Evolutionary conservation across 2,797 vertebrate species (phyloP), one percentile per base, ranked within the genome.

Genomic region (Diplodus sargus): DNA sequence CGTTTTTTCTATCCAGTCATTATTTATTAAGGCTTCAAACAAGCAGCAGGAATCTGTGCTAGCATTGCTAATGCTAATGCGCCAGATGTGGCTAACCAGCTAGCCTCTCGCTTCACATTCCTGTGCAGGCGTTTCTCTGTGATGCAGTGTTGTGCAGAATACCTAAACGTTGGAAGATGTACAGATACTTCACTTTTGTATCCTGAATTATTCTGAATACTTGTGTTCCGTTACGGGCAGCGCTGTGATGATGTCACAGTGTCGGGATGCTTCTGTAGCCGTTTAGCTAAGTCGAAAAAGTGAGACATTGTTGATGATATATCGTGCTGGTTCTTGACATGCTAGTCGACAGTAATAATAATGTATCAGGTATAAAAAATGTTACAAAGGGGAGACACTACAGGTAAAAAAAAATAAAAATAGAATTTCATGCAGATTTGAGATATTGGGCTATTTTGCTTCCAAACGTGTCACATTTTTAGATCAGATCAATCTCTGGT

Each of bases 51-150:
- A 88, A 69, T 85, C 56, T 86, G 79, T 82, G 84, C 63, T 84
- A 81, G 71, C 76, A 73, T 45, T 39, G 63, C 84, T 84, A 72
- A 82, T 12, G 65, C 84, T 86, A 87, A 79, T 43, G 62, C 61
- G 66, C 66, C 71, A 64, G 74, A 58, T 30, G 53, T 61, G 61
- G 78, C 67, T 85, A 73, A 83, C 45, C 28, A 63, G 65, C 28
- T 82, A 73, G 71, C 82, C 45, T 75, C 71, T 80, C 3, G 22
- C 70, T 56, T 77, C 54, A 84, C 82, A 74, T 74, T 78, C 68
- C 56, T 12, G 42, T 74, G 22, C 45, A 70, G 39, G 43, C 23
- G 68, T 52, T 39, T 39, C 82, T 60, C 73, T 62, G 52, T 81
- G 72, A 72, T 42, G n/a, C 59, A 66, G 76, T 77, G 66, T 79